Percentiles rank a stretch among this genome's conserved stretches.
These are phyloP conservation scores for Microctonus hyperodae DNA, from an alignment of 2,888 invertebrate genomes.

Conservation along the genomic window DNA sequence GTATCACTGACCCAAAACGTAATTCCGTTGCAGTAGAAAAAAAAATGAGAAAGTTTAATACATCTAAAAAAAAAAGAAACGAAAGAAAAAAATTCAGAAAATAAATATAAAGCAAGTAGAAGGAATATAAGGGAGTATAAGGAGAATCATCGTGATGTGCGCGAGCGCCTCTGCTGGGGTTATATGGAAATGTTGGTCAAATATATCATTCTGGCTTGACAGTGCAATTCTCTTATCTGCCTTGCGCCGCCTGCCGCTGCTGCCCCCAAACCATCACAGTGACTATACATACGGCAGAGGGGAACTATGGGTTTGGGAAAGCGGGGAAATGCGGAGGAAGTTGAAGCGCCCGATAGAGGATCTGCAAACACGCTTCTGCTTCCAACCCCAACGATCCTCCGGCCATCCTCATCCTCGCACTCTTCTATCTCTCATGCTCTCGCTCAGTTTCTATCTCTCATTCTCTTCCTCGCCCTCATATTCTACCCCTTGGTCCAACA, in stretches of 20 bases:
- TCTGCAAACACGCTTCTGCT: conserved; percentile 55
- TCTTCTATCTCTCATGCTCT: conserved; percentile 39
- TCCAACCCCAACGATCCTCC: conserved; percentile 43
- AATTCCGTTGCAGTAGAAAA: neutral
- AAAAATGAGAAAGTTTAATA: neutral
- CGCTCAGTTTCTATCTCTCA: conserved; percentile 30
- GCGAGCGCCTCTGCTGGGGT: conserved; percentile 44
- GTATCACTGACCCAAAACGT: conserved; percentile 50
- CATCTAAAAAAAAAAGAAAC: conserved; percentile 23
- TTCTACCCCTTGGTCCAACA: conserved; percentile 48
- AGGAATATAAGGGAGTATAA: conserved; percentile 39
- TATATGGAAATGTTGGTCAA: conserved; percentile 88
- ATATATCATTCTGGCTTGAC: conserved; percentile 90
- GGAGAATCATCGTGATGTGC: conserved; percentile 37
- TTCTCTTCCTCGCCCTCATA: conserved; percentile 33
- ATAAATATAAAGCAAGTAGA: conserved; percentile 31
- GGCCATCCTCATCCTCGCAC: conserved; percentile 44
- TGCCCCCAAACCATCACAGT: conserved; percentile 43
- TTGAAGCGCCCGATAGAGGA: conserved; percentile 60
- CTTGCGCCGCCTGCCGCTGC: conserved; percentile 66
- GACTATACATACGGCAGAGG: conserved; percentile 48
- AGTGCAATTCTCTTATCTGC: conserved; percentile 89
- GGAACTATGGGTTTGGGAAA: conserved; percentile 37
- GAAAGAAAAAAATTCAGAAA: conserved; percentile 31
- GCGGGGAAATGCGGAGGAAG: conserved; percentile 42